Evolutionary conservation across 2,888 invertebrate genomes (phyloP).

Genomic region (Eustalomyia histrio): DNA sequence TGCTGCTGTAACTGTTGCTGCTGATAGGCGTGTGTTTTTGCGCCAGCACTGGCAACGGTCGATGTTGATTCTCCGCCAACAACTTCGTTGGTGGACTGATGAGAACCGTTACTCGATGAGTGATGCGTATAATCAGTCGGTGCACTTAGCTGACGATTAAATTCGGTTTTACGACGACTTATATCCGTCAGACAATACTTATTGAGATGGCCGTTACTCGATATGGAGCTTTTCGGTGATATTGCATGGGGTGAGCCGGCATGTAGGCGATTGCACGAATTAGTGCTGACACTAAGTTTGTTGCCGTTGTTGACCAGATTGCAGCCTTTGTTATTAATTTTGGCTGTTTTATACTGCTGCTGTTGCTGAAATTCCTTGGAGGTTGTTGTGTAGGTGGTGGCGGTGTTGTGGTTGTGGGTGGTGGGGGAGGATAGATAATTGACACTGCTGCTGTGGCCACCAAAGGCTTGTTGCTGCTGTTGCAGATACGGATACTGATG

Average conservation of each 20-base stretch:
- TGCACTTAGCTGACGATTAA: constrained; percentile 79
- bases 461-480: constrained; percentile 48
- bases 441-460: constrained; percentile 58
- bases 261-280: constrained; percentile 74
- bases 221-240: constrained; percentile 76
- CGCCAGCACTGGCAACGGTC: constrained; percentile 75
- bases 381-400: constrained; percentile 30
- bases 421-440: constrained; percentile 52
- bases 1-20: constrained; percentile 61
- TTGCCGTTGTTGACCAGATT: constrained; percentile 75
- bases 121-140: constrained; percentile 76
- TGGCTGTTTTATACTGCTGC: constrained; percentile 72
- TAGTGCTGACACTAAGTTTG: constrained; percentile 74
- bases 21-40: constrained; percentile 65
- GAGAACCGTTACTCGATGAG: constrained; percentile 73
- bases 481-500: constrained; percentile 49
- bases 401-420: constrained; percentile 19
- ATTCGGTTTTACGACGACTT: constrained; percentile 78
- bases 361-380: constrained; percentile 49
- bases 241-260: constrained; percentile 70
- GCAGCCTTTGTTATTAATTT: constrained; percentile 78
- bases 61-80: constrained; percentile 74
- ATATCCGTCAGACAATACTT: constrained; percentile 78
- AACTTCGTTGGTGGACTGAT: constrained; percentile 72
- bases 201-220: constrained; percentile 77